Base-by-base conservation (phyloP, 2,888 invertebrate genomes). In the Chloroclysta siterata region DNA sequence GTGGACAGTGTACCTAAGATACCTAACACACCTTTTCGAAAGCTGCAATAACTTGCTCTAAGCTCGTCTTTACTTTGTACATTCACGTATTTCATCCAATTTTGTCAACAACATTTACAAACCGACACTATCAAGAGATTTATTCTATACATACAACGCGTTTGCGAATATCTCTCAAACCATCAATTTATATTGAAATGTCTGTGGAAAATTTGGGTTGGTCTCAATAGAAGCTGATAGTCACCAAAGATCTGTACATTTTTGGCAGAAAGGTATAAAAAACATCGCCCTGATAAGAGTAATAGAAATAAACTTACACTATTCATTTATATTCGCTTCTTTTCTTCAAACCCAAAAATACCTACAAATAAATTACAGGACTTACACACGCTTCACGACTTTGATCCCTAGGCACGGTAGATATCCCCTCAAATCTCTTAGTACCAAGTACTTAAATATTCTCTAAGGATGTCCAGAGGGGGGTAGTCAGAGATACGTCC, bases 251-350 rank as follows among this genome's bases (percentile, higher is more conserved):
- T 22, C 17, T 54, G 41, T 55, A 65, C 44, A 63, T 72, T 62
- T 74, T 76, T 76, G 73, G 74, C 74, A 71, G 73, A 66, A 76
- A 74, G 75, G 75, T 74, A 76, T 74, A 65, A 66, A n/a, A 71
- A 65, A 66, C 59, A 65, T 50, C 60, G 57, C 67, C 68, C 60
- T 51, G 22, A 59, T 50, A 56, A 58, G 39, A 46, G 47, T 11
- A 17, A 60, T 51, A 63, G 51, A 52, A 55, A 53, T 46, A 52
- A 60, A 50, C 55, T 28, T 47, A 48, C 44, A 47, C 17, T 28
- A 39, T 11, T 2, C 14, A 42, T 28, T 0, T 15, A 6, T 13
- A 42, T 54, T 46, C 46, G 39, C 28, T 59, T 59, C 52, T 60
- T 64, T 55, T 36, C 51, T 55, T 41, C 59, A 58, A 63, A 53